phyloP scores from a whole-genome alignment of 1,140 invertebrate species.

The Pogonomyrmex californicus region DNA sequence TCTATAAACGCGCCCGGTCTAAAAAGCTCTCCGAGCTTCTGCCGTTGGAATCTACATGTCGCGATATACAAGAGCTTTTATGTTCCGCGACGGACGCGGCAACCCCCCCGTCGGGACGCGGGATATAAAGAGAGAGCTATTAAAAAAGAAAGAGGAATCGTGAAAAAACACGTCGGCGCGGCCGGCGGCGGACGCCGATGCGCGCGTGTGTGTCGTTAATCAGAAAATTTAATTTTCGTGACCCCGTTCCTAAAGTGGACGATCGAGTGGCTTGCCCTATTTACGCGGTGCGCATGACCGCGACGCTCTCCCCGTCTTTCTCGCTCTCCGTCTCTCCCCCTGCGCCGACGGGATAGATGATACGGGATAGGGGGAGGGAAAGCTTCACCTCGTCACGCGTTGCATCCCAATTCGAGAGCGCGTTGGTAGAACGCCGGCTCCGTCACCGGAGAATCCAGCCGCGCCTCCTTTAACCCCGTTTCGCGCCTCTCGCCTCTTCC shows the following conservation, averaged over 20 bases:
- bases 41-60: neutral
- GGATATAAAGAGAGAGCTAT: slow-evolving; percentile 38
- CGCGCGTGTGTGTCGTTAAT: slow-evolving; percentile 80
- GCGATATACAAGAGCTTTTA: neutral
- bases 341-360: slow-evolving; percentile 60
- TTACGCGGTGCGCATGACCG: slow-evolving; percentile 83
- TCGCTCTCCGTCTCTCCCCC: slow-evolving; percentile 24
- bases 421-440: slow-evolving; percentile 20
- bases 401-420: slow-evolving; percentile 63
- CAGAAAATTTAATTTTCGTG: slow-evolving; percentile 86
- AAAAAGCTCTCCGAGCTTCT: neutral
- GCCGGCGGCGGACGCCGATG: slow-evolving; percentile 12
- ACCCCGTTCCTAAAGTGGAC: slow-evolving; percentile 84
- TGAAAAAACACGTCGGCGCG: slow-evolving; percentile 32
- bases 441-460: slow-evolving; percentile 37
- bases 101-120: neutral
- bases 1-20: neutral
- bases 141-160: slow-evolving; percentile 41
- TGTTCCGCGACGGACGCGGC: neutral
- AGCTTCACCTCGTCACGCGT: slow-evolving; percentile 50
- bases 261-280: slow-evolving; percentile 81
- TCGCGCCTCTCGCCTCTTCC: neutral
- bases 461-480: slow-evolving; percentile 30
- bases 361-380: neutral
- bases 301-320: neutral